phyloP scores from a whole-genome alignment of 2,113 vertebrate species.

The Cnemophilus loriae region DNA sequence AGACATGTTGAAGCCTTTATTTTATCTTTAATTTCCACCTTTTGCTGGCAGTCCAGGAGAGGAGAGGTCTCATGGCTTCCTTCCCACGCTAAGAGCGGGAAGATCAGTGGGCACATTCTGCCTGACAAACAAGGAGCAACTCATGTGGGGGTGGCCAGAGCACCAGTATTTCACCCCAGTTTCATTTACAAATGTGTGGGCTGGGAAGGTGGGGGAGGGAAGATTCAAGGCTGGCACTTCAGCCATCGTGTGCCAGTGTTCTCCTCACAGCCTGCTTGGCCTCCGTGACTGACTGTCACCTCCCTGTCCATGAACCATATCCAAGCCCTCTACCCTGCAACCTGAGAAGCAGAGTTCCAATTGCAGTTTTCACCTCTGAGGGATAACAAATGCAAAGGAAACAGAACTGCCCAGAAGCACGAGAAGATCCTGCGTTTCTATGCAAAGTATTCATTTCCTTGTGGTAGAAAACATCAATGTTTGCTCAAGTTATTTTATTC shows the following conservation, averaged over 20 bases:
- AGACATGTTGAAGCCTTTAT: background rate
- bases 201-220: background rate
- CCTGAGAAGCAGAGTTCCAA: background rate
- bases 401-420: background rate
- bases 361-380: background rate
- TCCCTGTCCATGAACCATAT: background rate
- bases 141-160: background rate
- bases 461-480: background rate
- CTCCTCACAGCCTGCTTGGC: background rate
- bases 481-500: background rate
- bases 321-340: background rate
- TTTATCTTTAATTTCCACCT: background rate
- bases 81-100: background rate
- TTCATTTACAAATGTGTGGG: background rate
- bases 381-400: background rate
- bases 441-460: background rate
- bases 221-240: background rate
- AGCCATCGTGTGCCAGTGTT: background rate
- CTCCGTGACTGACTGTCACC: accelerated
- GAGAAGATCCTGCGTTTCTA: background rate
- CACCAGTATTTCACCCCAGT: background rate
- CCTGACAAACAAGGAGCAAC: background rate
- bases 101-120: background rate
- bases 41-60: background rate
- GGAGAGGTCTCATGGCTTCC: background rate